Evolutionary conservation across 2,113 vertebrate genomes (phyloP).

Genomic region (Pedetes capensis): DNA sequence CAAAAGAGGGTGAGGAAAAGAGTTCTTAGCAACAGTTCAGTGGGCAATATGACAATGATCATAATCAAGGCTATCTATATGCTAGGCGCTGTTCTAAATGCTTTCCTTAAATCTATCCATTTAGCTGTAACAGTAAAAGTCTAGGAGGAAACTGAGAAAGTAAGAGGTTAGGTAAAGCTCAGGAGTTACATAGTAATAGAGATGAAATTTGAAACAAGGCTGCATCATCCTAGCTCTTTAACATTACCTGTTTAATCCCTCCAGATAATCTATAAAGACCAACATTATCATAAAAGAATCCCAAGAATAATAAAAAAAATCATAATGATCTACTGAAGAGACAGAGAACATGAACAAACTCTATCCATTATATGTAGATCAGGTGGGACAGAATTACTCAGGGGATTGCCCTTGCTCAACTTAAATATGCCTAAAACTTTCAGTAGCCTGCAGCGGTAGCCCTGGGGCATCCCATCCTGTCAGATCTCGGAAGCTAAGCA

Average conservation of each 20-base stretch:
- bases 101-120: slow-evolving; percentile 38
- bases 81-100: not conserved
- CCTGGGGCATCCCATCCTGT: no score
- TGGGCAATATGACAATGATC: not conserved
- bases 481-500: no score
- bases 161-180: slow-evolving; percentile 12
- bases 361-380: not conserved
- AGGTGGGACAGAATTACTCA: slow-evolving; percentile 8
- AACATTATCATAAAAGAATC: slow-evolving; percentile 10
- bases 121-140: slow-evolving; percentile 1
- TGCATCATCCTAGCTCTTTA: slow-evolving; percentile 28
- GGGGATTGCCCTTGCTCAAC: not conserved
- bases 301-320: slow-evolving; percentile 26
- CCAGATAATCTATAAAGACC: slow-evolving; percentile 4
- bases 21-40: not conserved
- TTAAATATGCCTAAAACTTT: slow-evolving; percentile 35
- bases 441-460: no score
- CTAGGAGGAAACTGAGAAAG: slow-evolving; percentile 35
- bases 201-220: slow-evolving; percentile 52
- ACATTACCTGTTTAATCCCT: not conserved
- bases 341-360: not conserved
- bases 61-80: not conserved
- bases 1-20: slow-evolving; percentile 13
- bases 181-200: not conserved
- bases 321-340: not conserved